Base-by-base conservation (phyloP, 2,888 invertebrate species). In the Noctuana brunneofusca region DNA sequence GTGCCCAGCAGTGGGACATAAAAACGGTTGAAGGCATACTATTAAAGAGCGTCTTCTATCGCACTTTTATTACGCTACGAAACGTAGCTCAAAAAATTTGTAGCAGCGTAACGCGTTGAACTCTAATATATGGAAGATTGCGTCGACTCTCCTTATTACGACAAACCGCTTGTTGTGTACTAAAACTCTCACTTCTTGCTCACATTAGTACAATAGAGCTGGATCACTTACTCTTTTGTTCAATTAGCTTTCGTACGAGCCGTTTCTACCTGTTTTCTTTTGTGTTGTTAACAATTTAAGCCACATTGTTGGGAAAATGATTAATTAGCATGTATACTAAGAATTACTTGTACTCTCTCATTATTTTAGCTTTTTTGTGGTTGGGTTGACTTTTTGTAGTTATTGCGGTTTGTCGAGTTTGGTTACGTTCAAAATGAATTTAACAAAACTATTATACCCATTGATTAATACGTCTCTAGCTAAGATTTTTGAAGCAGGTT, bases 41-140 rank as follows among this genome's bases (percentile, higher is more conserved):
- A 14, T 38, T 38, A 5, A 24, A 5, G 24, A 24, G 24, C 24
- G 3, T 24, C 24, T 24, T 38, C 38, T 38, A 38, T 38, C n/a
- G n/a, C n/a, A 14, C 14, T 38, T 14, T 14, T 14, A 14, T 9
- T 24, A 38, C 5, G 14, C 38, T 38, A 38, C 38, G 38, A 14
- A 38, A 38, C 14, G 38, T 14, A 38, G 14, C 48, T 35, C 11
- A 32, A 12, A 35, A 38, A 38, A n/a, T 6, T 3, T 8, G 38
- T 38, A 38, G 14, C 32, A 53, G n/a, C 22, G 20, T n/a, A 64
- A 64, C 74, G 72, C 78, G 77, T 75, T 74, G 72, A 76, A 71
- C 53, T 81, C 79, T 79, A 76, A 78, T 75, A 71, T 75, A 78
- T 66, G 66, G 64, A 20, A 24, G 48, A 41, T 27, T 24, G 11